Conservation (phyloP, 1,140 invertebrate species). For the Drosophila tsacasi region DNA sequence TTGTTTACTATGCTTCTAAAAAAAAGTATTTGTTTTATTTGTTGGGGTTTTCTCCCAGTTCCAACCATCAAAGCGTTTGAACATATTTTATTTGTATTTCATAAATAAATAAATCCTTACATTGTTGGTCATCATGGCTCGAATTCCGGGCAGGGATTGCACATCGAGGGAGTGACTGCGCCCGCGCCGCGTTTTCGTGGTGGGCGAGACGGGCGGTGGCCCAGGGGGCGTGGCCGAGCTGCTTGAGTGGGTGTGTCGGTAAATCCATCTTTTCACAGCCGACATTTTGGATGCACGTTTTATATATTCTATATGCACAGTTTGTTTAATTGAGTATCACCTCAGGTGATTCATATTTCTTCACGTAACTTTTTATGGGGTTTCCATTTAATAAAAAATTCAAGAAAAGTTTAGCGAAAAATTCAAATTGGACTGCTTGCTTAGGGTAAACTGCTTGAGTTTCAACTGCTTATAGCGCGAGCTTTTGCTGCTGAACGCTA, state of each 20-base stretch:
- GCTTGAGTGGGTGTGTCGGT: constrained; percentile 84
- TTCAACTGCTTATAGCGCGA: constrained; percentile 20
- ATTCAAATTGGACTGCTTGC: constrained; percentile 1
- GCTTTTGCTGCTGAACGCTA: constrained; percentile 18
- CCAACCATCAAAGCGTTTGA: no score
- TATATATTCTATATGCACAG: not conserved
- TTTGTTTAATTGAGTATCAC: constrained; percentile 14
- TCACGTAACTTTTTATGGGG: not conserved
- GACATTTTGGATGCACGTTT: constrained; percentile 86
- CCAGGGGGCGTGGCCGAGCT: constrained; percentile 85
- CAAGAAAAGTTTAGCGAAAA: not conserved
- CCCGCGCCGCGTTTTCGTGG: constrained; percentile 69
- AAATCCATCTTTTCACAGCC: constrained; percentile 87
- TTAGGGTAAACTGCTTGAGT: not conserved
- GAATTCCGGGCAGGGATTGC: constrained; percentile 90
- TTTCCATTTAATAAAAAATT: not conserved
- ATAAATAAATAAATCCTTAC: no score
- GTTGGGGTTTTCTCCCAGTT: no score
- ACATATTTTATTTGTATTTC: no score
- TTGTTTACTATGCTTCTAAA: no score
- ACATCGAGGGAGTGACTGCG: constrained; percentile 92
- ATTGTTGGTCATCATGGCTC: constrained; percentile 80
- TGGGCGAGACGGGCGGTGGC: constrained; percentile 67
- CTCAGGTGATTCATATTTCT: constrained; percentile 27
- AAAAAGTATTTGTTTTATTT: no score